Evolutionary conservation across 1,140 invertebrate genomes (phyloP).

Genomic region (Achatina immaculata): DNA sequence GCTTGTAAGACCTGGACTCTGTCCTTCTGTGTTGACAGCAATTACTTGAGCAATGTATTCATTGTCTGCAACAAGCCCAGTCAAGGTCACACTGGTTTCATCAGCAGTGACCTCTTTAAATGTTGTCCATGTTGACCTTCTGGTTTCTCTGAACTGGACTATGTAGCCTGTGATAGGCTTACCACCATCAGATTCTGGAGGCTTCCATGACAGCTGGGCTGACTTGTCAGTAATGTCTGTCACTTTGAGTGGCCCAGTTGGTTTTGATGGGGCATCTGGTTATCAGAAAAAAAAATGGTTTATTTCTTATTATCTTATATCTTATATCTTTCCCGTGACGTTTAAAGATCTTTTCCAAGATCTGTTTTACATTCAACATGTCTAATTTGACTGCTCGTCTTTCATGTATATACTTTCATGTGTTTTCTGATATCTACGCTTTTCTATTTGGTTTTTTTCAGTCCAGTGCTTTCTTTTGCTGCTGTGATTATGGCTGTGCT

Average conservation of each 20-base stretch:
- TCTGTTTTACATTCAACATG: too few relatives aligned
- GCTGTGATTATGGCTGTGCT: too few relatives aligned
- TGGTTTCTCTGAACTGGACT: constrained; percentile 88
- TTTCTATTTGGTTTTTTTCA: too few relatives aligned
- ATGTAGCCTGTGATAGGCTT: constrained; percentile 91
- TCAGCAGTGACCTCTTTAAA: constrained; percentile 65
- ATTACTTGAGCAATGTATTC: constrained; percentile 97
- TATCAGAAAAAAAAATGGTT: constrained; percentile 1
- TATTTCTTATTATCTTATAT: too few relatives aligned
- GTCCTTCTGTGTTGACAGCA: constrained; percentile 83
- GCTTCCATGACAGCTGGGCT: constrained; percentile 94
- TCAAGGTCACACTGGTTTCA: constrained; percentile 81
- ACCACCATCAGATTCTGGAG: constrained; percentile 97
- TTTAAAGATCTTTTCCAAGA: too few relatives aligned
- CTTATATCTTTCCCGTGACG: too few relatives aligned
- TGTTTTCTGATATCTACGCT: too few relatives aligned
- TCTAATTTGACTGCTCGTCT: too few relatives aligned
- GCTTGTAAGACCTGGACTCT: constrained; percentile 48
- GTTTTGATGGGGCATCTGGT: constrained; percentile 54
- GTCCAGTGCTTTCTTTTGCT: too few relatives aligned
- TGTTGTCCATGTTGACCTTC: constrained; percentile 75
- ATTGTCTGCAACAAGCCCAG: constrained; percentile 89
- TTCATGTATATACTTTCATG: too few relatives aligned
- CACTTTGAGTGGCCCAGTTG: constrained; percentile 77
- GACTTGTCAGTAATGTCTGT: constrained; percentile 94